Percentiles rank a stretch among this genome's conserved stretches.
Conservation (phyloP, 1,140 invertebrate species). For the Drosophila willistoni region DNA sequence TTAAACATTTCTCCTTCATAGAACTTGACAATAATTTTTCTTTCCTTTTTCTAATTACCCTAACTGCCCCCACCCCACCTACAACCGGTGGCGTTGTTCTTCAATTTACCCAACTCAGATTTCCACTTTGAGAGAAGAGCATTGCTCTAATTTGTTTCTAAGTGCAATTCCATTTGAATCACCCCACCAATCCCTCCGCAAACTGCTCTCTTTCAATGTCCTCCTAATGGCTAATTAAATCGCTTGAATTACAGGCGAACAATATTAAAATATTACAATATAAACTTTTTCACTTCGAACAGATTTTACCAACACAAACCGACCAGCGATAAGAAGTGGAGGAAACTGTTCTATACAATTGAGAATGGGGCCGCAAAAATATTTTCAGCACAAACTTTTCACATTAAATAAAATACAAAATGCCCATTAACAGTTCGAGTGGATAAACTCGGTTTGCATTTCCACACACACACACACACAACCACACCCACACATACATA, state of each 20-base stretch:
- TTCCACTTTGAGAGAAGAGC: slow-evolving; percentile 20
- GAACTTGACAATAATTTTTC: slow-evolving; percentile 2
- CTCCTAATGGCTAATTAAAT: slow-evolving; percentile 77
- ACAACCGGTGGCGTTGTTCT: not conserved
- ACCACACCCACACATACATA: slow-evolving; percentile 21
- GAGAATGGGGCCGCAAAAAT: slow-evolving; percentile 56
- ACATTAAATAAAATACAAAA: slow-evolving; percentile 82
- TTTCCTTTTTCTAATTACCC: slow-evolving; percentile 16
- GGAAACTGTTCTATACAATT: slow-evolving; percentile 30
- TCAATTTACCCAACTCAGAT: not conserved
- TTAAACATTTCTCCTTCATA: slow-evolving; percentile 8
- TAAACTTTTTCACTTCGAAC: slow-evolving; percentile 68
- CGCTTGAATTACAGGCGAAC: slow-evolving; percentile 75
- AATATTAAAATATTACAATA: slow-evolving; percentile 81
- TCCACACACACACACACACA: slow-evolving; percentile 41
- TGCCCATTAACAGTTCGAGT: slow-evolving; percentile 82
- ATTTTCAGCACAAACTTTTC: slow-evolving; percentile 75
- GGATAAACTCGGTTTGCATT: slow-evolving; percentile 79
- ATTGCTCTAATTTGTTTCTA: slow-evolving; percentile 77
- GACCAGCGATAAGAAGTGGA: slow-evolving; percentile 23
- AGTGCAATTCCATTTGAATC: slow-evolving; percentile 47
- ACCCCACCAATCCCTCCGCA: not conserved
- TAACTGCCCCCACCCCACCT: slow-evolving; percentile 1
- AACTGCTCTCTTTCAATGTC: slow-evolving; percentile 10
- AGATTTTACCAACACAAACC: slow-evolving; percentile 46